Evolutionary conservation across 2,113 vertebrate genomes (phyloP), one percentile per base, ranked within the genome.

Genomic region (Nycticebus coucang): DNA sequence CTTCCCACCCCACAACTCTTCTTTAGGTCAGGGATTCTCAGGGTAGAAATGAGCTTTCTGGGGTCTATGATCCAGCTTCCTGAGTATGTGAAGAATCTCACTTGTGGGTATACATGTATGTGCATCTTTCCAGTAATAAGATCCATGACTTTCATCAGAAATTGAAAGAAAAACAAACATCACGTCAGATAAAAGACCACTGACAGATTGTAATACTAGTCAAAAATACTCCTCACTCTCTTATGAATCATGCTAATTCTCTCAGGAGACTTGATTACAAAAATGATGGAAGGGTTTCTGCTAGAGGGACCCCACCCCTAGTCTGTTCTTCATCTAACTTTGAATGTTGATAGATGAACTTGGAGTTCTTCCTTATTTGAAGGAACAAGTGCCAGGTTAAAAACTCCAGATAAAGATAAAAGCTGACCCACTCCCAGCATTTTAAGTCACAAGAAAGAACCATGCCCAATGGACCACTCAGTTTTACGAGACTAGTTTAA

Each of bases 181-280:
- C 53, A 57, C 41, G 72, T 26, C 68, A 87, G 95, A 72, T 66
- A 89, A 89, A 59, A 26, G 35, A 72, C 13, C 30, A 21, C 4
- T 57, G 53, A n/a, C 68, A 0, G 10, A 24, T 0, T 33, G 13
- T 14, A 30, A 30, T 14, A 57, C 45, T 72, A 18, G 18, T 1
- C 12, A 19, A 78, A 72, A 93, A 68, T 4, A 50, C 0, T 5
- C 7, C 26, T 0, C 26, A 41, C 21, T 14, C 30, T 50, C 57
- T 50, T 59, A 33, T 26, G 53, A 64, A 14, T 28, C 53, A 3
- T 4, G 11, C 19, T 74, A 41, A 62, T 55, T 90, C 50, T 60
- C 11, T 17, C 2, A 7, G 41, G 12, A 2, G 0, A 22, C 4
- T 1, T 1, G 0, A 28, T 77, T 22, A 57, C 69, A 37, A 69